These are phyloP conservation scores for Ligdia adustata DNA, from an alignment of 2,888 invertebrate genomes.

Conservation along the genomic window DNA sequence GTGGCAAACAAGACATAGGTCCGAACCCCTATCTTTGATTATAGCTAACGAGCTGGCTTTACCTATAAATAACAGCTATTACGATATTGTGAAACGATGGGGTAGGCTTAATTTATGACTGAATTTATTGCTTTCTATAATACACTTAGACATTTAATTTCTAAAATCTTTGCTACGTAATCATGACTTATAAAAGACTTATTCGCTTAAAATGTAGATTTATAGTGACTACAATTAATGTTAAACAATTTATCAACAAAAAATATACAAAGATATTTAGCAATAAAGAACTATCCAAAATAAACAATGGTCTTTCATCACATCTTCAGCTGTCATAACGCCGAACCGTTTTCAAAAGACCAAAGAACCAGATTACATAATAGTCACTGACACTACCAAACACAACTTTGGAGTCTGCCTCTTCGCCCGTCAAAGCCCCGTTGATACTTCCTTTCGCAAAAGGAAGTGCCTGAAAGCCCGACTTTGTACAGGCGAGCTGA, in stretches of 20 bases:
- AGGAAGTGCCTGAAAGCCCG: slow-evolving; percentile 17
- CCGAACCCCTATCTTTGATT: slow-evolving; percentile 2
- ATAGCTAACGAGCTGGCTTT: not conserved
- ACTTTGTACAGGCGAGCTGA: slow-evolving; percentile 8
- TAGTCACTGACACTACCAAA: not conserved
- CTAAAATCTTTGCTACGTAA: not conserved
- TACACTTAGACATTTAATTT: no score
- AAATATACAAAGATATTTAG: no score
- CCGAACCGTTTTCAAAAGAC: not conserved
- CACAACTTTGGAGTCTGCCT: slow-evolving; percentile 9
- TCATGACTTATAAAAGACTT: no score
- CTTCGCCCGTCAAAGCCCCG: slow-evolving; percentile 14
- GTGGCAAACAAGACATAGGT: slow-evolving; percentile 19
- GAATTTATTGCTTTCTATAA: slow-evolving; percentile 14
- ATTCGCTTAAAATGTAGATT: no score
- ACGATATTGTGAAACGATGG: slow-evolving; percentile 26
- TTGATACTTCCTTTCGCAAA: slow-evolving; percentile 20
- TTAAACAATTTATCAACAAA: no score
- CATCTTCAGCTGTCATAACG: not conserved
- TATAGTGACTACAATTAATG: no score
- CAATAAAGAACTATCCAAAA: no score
- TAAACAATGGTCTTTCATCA: no score
- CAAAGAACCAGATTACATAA: no score
- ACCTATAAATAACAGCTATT: slow-evolving; percentile 27
- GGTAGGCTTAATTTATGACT: slow-evolving; percentile 24